phyloP scores from a whole-genome alignment of 2,888 invertebrate genomes.

The Pammene fasciana region DNA sequence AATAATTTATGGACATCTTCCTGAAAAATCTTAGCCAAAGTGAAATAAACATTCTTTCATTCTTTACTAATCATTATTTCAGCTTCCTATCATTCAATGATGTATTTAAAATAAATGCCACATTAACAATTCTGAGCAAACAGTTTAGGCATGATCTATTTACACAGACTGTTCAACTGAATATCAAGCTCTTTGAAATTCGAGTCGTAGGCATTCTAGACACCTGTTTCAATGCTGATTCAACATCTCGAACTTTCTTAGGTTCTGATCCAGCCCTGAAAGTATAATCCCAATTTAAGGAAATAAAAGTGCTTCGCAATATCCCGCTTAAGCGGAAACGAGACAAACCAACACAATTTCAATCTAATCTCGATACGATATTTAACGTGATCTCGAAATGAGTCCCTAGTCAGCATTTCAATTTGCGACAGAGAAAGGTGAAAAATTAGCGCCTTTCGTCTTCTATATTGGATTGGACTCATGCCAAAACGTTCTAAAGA shows the following conservation, averaged over 20 bases:
- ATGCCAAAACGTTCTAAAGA: background rate
- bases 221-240: constrained; percentile 58
- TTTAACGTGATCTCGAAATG: background rate
- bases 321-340: background rate
- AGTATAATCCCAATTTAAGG: background rate
- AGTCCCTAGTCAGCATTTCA: constrained; percentile 56
- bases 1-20: no score
- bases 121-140: constrained; percentile 50
- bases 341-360: background rate
- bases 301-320: background rate
- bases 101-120: constrained; percentile 51
- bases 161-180: constrained; percentile 27
- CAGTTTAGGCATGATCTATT: constrained; percentile 24
- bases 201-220: constrained; percentile 42
- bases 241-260: constrained; percentile 42
- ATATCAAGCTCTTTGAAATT: constrained; percentile 32
- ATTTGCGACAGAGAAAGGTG: constrained; percentile 51
- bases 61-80: background rate
- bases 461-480: constrained; percentile 35
- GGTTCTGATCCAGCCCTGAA: background rate
- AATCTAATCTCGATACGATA: background rate
- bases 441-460: constrained; percentile 50
- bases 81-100: constrained; percentile 18
- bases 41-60: no score
- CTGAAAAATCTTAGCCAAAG: no score